Base-by-base conservation (phyloP, 2,888 invertebrate genomes). In the Epinotia ramella region DNA sequence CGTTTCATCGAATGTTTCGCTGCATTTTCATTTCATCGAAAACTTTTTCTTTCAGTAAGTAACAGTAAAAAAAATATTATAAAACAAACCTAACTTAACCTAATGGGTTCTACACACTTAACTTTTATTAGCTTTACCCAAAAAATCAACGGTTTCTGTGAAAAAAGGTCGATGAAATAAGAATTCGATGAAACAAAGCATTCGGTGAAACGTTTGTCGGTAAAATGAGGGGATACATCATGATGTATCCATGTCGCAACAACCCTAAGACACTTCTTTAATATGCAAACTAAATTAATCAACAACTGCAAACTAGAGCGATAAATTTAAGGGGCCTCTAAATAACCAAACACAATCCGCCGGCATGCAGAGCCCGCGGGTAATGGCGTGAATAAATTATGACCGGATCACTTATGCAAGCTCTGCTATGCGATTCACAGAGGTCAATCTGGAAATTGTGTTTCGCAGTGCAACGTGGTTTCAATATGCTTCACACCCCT, bases 331-430 rank as follows among this genome's bases (percentile, higher is more conserved):
- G 53, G 53, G n/a, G 53, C 53, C n/a, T n/a, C 7, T 53, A n/a
- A 53, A 53, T 53, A 53, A 6, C 16, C n/a, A 6, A 53, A n/a
- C n/a, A n/a, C 53, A 53, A 53, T 53, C 53, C 53, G 16, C 4
- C 16, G 53, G 53, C 13, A 53, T 53, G n/a, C 53, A n/a, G n/a
- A 16, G 53, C 40, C 40, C 40, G 53, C 53, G 53, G 53, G 53
- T 53, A 53, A 53, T n/a, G 13, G n/a, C n/a, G 53, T 53, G n/a
- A 53, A 53, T 53, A 53, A 53, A 53, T 53, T 53, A 53, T n/a
- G 40, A 1, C 53, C 6, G n/a, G 6, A 7, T 53, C 53, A n/a
- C 53, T 53, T 53, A 53, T 53, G 53, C 53, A 53, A n/a, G 53
- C 53, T 53, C n/a, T 53, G n/a, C 53, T 53, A n/a, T 53, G 53